phyloP scores from a whole-genome alignment of 2,797 vertebrate species.

The Chaenodraco wilsoni region DNA sequence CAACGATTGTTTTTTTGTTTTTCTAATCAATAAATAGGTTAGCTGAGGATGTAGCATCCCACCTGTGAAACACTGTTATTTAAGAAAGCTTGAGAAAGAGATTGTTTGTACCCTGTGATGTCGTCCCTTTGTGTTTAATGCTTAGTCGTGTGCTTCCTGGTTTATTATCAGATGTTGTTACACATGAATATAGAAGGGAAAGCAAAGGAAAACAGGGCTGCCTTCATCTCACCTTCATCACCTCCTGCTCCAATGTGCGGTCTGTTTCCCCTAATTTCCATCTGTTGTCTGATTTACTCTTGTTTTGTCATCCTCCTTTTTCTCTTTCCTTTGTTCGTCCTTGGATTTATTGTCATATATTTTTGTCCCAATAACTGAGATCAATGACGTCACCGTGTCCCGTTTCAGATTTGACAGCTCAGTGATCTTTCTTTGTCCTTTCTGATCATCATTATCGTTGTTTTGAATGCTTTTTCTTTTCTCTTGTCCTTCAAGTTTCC shows the following conservation, averaged over 20 bases:
- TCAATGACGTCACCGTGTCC: constrained; percentile 14
- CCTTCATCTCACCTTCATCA: constrained; percentile 53
- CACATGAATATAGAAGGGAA: background rate
- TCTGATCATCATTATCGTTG: constrained; percentile 27
- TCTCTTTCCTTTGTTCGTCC: constrained; percentile 5
- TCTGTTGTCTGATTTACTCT: constrained; percentile 32
- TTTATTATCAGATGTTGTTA: background rate
- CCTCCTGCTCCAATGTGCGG: constrained; percentile 31
- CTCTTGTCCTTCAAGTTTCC: constrained; percentile 39
- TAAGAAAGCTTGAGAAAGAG: background rate
- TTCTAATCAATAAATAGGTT: background rate
- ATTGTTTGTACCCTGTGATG: background rate
- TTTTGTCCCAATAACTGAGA: constrained; percentile 37
- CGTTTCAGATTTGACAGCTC: constrained; percentile 15
- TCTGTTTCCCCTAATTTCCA: constrained; percentile 47
- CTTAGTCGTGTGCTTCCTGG: background rate
- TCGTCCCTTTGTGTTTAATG: background rate
- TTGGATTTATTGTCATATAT: constrained; percentile 32
- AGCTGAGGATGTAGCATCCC: background rate
- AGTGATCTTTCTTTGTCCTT: constrained; percentile 2
- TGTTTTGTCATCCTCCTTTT: background rate
- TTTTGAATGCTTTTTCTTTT: constrained; percentile 9
- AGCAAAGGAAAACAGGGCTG: constrained; percentile 1
- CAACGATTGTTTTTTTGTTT: too few relatives aligned
- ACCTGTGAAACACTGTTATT: background rate